Conservation (phyloP, 2,888 invertebrate genomes). For the Agrochola lota region DNA sequence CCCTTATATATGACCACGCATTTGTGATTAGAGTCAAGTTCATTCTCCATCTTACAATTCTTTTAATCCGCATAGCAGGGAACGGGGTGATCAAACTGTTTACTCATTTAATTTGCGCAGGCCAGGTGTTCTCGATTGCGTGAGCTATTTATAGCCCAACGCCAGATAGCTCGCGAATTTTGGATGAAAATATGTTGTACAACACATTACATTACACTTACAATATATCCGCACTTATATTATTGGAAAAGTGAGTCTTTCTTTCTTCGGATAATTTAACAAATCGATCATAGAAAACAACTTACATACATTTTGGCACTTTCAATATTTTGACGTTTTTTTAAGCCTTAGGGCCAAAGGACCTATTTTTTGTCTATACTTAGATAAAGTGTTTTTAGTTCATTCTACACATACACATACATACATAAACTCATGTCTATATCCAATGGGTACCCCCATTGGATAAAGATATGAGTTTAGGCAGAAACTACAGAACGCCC, state of each 20-base stretch:
- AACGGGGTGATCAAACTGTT: constrained; percentile 53
- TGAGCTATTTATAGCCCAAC: constrained; percentile 45
- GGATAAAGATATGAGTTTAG: too few species aligned
- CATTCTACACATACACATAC: not conserved
- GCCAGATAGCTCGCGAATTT: constrained; percentile 56
- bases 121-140: constrained; percentile 62
- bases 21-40: not conserved
- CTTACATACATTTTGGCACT: not conserved
- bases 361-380: not conserved
- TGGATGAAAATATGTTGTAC: constrained; percentile 33
- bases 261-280: not conserved
- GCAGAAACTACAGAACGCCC: not conserved
- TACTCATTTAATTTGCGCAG: constrained; percentile 54
- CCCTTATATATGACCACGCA: not conserved
- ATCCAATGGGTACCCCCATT: too few species aligned
- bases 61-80: constrained; percentile 31
- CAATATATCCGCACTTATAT: not conserved
- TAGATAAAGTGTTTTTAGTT: not conserved
- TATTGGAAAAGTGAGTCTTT: not conserved
- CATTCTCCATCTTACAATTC: not conserved
- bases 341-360: not conserved
- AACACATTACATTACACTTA: constrained; percentile 12
- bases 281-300: not conserved
- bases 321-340: not conserved
- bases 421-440: not conserved